A percentile compares a stretch with the other conserved stretches of the same genome.
These are phyloP conservation scores for Atractosteus spatula DNA, from an alignment of 2,113 vertebrate genomes.

Conservation along the genomic window DNA sequence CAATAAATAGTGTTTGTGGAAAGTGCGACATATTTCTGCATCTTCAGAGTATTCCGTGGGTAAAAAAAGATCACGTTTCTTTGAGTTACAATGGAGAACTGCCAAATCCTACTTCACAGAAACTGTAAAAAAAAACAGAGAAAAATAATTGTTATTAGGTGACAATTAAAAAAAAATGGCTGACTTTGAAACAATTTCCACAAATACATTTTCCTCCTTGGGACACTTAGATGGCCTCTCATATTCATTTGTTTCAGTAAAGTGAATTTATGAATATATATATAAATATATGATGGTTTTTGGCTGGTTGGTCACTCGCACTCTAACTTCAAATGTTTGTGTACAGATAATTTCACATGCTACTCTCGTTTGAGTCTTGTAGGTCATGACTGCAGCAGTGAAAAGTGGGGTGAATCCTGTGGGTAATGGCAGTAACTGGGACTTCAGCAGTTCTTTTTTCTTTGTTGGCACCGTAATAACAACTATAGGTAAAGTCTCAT, in stretches of 20 bases:
- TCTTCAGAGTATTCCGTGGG: no score
- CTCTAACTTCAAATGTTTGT: background rate
- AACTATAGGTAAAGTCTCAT: slow-evolving; percentile 56
- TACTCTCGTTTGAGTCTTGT: background rate
- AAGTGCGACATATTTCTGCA: no score
- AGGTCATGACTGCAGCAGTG: slow-evolving; percentile 53
- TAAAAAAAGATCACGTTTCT: no score
- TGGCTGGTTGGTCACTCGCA: background rate
- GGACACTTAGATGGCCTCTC: background rate
- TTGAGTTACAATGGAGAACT: no score
- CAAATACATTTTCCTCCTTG: background rate
- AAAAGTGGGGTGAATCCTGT: slow-evolving; percentile 51
- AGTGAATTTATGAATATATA: background rate
- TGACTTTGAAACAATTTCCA: background rate
- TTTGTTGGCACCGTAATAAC: slow-evolving; percentile 59
- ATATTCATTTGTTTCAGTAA: background rate
- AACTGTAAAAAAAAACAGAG: no score
- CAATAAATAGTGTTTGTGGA: no score
- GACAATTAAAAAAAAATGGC: background rate
- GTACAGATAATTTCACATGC: background rate
- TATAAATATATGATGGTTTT: background rate
- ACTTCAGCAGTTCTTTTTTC: slow-evolving; percentile 62
- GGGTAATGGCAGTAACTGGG: slow-evolving; percentile 52
- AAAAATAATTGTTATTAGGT: no score
- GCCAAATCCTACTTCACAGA: no score